phyloP scores from a whole-genome alignment of 2,797 vertebrate genomes.

The Schizopygopsis pylzovi region DNA sequence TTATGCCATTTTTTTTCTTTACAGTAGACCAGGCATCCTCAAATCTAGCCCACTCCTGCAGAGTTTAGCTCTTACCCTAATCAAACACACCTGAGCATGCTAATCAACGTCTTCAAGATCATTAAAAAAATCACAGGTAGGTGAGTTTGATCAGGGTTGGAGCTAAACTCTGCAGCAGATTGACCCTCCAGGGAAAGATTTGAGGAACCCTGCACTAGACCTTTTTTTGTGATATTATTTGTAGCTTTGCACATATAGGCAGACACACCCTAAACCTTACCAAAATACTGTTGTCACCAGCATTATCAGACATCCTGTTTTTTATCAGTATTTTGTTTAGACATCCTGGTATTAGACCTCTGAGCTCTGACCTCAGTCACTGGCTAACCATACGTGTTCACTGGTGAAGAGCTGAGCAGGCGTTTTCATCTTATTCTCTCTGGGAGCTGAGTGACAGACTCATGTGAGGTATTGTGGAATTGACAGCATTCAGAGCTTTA shows the following conservation, averaged over 20 bases:
- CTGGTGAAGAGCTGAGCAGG: neutral
- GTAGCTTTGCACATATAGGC: neutral
- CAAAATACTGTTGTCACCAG: neutral
- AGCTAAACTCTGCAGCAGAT: too few relatives aligned
- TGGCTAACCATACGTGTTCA: neutral
- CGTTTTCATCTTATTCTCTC: neutral
- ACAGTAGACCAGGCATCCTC: too few relatives aligned
- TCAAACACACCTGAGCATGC: too few relatives aligned
- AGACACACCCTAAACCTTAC: neutral
- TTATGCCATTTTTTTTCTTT: neutral
- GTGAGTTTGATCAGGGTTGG: too few relatives aligned
- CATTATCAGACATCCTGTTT: neutral
- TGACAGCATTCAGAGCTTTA: slow-evolving; percentile 1
- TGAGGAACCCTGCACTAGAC: too few relatives aligned
- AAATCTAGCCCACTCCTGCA: too few relatives aligned
- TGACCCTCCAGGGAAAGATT: too few relatives aligned
- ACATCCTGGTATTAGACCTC: neutral
- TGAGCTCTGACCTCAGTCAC: neutral
- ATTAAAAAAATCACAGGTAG: too few relatives aligned
- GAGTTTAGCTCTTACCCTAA: too few relatives aligned
- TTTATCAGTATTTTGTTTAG: slow-evolving; percentile 1
- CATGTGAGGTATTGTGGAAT: slow-evolving; percentile 8
- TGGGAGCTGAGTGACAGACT: neutral
- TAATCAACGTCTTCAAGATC: too few relatives aligned
- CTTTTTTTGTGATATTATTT: neutral